Conservation (phyloP, 92 coral and sea anemone genomes). For the Zoanthus solanderi region DNA sequence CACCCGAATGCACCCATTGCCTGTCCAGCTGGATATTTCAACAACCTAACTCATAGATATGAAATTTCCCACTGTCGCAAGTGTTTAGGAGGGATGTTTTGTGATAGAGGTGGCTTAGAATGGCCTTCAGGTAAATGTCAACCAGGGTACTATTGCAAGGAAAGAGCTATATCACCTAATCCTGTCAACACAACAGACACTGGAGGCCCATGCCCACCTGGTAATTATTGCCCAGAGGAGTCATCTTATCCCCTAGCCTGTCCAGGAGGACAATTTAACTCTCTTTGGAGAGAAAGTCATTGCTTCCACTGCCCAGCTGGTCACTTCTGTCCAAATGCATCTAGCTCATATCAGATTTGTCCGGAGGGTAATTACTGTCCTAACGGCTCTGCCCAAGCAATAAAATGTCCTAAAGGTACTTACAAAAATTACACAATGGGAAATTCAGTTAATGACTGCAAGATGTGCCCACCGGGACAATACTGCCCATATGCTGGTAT, state of each 20-base stretch:
- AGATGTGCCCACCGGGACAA: conserved; percentile 93
- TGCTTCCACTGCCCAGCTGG: conserved; percentile 88
- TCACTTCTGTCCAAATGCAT: conserved; percentile 96
- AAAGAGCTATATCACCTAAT: conserved; percentile 71
- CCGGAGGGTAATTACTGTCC: conserved; percentile 90
- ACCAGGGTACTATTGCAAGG: conserved; percentile 89
- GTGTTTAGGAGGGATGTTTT: conserved; percentile 91
- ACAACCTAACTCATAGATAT: conserved; percentile 81
- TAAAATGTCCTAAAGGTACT: conserved; percentile 91
- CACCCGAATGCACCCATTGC: conserved; percentile 82
- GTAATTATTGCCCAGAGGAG: conserved; percentile 86
- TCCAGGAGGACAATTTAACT: conserved; percentile 87
- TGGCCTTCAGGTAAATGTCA: conserved; percentile 95
- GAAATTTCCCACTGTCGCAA: conserved; percentile 68
- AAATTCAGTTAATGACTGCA: conserved; percentile 78
- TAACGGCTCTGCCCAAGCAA: conserved; percentile 80
- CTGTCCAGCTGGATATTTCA: conserved; percentile 93
- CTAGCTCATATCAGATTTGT: conserved; percentile 79
- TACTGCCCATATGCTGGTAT: conserved; percentile 85
- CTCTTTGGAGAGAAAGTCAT: conserved; percentile 85
- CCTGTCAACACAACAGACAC: conserved; percentile 81
- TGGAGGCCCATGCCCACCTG: conserved; percentile 99
- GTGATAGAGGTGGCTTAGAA: conserved; percentile 84
- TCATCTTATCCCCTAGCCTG: conserved; percentile 88
- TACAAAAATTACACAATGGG: conserved; percentile 96